Base-by-base conservation (phyloP, 2,797 vertebrate species). In the Ctenopoma kingsleyae region DNA sequence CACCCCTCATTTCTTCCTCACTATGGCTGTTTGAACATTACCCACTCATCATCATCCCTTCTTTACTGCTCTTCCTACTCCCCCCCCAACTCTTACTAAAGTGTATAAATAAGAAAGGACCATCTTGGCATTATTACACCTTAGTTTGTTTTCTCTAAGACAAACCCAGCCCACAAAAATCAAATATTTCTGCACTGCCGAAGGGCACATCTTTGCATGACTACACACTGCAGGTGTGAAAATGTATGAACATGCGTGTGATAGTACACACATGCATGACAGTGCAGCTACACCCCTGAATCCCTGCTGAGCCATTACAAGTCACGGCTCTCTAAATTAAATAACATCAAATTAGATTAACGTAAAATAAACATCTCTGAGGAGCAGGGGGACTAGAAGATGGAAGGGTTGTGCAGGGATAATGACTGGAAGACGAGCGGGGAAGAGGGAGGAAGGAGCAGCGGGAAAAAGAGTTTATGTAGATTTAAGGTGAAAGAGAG, bases 291-390 rank as follows among this genome's bases (percentile, higher is more conserved):
- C 59, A 66, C 67, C 54, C 44, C 58, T 7, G 49, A 84, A 82
- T 89, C 84, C 88, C 83, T 61, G 80, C 90, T 86, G 89, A 85
- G 84, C 80, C 87, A 82, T 89, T 82, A 71, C 68, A 80, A 90
- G 88, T 83, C 84, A 84, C 52, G 52, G 88, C 82, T 76, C 84
- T 86, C 82, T 85, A 90, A 89, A 91, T 91, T 74, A 90, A 93
- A 91, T 90, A 89, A 89, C 81, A 88, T 81, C 75, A 85, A 89
- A 91, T 89, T 83, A 87, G 81, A 88, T 90, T 87, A 81, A 85
- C 86, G 74, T 77, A 87, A 87, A 91, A 86, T 74, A 90, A 91
- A 88, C 80, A 83, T 86, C 71, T 54, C 76, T 40, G 84, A 78
- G 62, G 82, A 83, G 81, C 67, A 22, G 22, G n/a, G 38, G 71